Evolutionary conservation across 1,140 invertebrate species (phyloP), one percentile per base, ranked within the genome.

Genomic region (Ostrea denselamellosa): DNA sequence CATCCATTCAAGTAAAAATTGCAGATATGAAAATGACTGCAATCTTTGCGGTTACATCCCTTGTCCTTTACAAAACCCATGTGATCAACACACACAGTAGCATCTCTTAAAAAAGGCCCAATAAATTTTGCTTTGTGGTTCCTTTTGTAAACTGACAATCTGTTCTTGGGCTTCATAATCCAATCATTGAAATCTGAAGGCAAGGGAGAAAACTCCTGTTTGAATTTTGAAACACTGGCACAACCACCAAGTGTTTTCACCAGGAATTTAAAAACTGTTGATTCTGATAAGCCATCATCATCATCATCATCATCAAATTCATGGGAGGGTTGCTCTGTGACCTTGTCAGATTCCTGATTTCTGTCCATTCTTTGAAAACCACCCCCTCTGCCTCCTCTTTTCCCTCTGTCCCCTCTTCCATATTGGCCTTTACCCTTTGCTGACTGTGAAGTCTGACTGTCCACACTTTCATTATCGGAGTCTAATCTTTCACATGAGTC

Each of bases 1-100:
- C 68, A 77, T 77, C 68, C 68, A 34, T 77, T 77, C 28, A 77
- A 77, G 68, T 28, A 77, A 14, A 77, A 77, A 25, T 77, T 77
- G 17, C 68, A 77, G 28, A 77, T 34, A 34, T 77, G 68, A 17
- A 77, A 77, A 34, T 77, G 68, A 14, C 14, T 77, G 68, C 68
- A 77, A 28, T 77, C 68, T 25, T 77, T 77, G 25, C 68, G 68
- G 14, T 77, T 10, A 77, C 68, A 77, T 77, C 28, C 28, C 25
- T 77, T 77, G 10, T 77, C 28, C 28, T 25, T 2, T 44, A 9
- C 68, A 77, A 77, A 77, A 25, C 68, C 68, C 68, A 77, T 77
- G 4, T 77, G 22, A 77, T 77, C 28, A 77, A 34, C 68, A 77
- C 68, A 77, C 10, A 77, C 68, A 28, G 68, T 77, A 34, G 68